Percentiles rank a stretch among this genome's conserved stretches.
These are phyloP conservation scores for Crax fasciolata DNA, from an alignment of 2,797 vertebrate species.

Conservation along the genomic window DNA sequence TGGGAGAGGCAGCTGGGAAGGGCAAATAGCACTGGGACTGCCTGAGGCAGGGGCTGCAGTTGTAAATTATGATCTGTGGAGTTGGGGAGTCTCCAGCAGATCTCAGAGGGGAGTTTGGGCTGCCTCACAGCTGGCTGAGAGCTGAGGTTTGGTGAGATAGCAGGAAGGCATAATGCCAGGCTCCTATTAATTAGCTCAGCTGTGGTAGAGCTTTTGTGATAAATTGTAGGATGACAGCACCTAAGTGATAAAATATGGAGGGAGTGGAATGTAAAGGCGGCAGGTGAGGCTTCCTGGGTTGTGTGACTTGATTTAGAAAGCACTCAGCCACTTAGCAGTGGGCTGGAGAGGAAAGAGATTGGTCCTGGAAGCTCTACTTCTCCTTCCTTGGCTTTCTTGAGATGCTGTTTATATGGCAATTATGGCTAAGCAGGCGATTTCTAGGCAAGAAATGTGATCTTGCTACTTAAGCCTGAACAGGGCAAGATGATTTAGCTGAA, in stretches of 20 bases:
- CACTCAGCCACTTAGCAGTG: neutral
- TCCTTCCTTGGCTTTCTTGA: conserved; percentile 41
- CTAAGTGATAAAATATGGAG: conserved; percentile 57
- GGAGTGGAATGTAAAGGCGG: neutral
- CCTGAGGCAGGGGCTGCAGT: neutral
- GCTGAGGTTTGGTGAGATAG: conserved; percentile 53
- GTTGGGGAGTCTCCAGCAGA: neutral
- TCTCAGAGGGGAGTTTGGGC: neutral
- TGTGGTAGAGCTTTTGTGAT: conserved; percentile 19
- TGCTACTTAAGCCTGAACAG: conserved; percentile 52
- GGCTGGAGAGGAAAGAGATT: neutral
- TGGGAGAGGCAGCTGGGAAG: conserved; percentile 16
- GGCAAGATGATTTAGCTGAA: neutral
- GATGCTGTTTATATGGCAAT: conserved; percentile 26
- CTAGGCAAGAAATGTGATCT: conserved; percentile 52
- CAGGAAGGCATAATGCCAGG: conserved; percentile 1
- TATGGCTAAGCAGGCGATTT: conserved; percentile 70
- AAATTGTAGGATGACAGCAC: conserved; percentile 38
- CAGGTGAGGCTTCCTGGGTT: neutral
- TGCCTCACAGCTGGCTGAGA: neutral
- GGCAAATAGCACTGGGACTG: neutral
- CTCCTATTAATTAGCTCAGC: conserved; percentile 48
- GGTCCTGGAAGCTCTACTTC: conserved; percentile 8
- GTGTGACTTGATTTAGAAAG: conserved; percentile 15
- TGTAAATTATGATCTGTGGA: conserved; percentile 23